Percentiles rank a stretch among this genome's conserved stretches.
Conservation (phyloP, 2,888 invertebrate species). For the Napeogenes inachia region DNA sequence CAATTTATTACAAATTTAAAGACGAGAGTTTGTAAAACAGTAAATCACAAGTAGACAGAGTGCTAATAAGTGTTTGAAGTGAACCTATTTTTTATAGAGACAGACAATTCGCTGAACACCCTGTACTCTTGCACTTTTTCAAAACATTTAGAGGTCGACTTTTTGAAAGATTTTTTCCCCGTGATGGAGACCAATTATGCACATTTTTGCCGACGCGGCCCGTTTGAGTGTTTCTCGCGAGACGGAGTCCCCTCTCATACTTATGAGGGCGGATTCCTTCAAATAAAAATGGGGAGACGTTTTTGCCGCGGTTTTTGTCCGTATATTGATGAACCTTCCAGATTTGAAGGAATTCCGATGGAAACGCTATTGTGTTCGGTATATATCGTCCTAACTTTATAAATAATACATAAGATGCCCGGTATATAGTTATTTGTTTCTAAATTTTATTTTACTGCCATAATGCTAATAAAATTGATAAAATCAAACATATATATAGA, state of each 20-base stretch:
- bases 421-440: neutral
- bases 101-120: conserved; percentile 38
- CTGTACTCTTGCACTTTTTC: conserved; percentile 73
- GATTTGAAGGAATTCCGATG: conserved; percentile 62
- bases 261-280: conserved; percentile 67
- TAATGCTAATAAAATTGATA: no score
- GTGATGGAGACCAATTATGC: conserved; percentile 70
- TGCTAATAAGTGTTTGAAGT: neutral
- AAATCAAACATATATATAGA: no score
- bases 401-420: conserved; percentile 25
- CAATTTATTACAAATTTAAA: no score
- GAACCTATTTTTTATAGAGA: conserved; percentile 1
- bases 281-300: conserved; percentile 69
- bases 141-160: conserved; percentile 71
- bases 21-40: no score
- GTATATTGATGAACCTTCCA: conserved; percentile 66
- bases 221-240: conserved; percentile 58
- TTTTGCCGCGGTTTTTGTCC: conserved; percentile 68
- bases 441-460: neutral
- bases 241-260: conserved; percentile 48
- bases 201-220: conserved; percentile 73
- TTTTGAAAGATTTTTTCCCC: conserved; percentile 72
- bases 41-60: no score
- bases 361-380: conserved; percentile 29
- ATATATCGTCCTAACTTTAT: conserved; percentile 23